phyloP scores from a whole-genome alignment of 2,113 vertebrate genomes.

The Euleptes europaea region DNA sequence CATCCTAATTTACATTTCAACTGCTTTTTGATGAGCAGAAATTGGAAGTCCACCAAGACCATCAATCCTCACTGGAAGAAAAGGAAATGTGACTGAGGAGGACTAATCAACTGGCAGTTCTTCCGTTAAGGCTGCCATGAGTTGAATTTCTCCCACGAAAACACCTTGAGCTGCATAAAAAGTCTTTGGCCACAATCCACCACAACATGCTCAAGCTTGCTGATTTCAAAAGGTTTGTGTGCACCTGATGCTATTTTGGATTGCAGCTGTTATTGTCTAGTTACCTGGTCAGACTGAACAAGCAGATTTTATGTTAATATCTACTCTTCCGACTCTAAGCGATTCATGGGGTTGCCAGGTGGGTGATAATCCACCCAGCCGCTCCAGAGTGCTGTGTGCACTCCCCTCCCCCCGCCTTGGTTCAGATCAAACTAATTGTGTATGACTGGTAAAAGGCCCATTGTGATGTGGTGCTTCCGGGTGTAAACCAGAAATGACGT shows the following conservation, averaged over 20 bases:
- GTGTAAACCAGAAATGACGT: too few species aligned
- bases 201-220: not conserved
- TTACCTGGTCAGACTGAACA: not conserved
- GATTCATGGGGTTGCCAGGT: too few species aligned
- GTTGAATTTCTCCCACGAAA: not conserved
- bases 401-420: too few species aligned
- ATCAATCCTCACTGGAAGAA: not conserved
- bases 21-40: not conserved
- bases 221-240: not conserved
- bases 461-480: too few species aligned
- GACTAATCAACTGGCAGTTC: not conserved
- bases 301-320: not conserved
- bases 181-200: not conserved
- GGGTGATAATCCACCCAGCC: too few species aligned
- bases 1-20: not conserved
- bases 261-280: not conserved
- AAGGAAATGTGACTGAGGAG: not conserved
- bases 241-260: not conserved
- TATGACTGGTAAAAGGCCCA: too few species aligned
- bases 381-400: too few species aligned
- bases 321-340: not conserved
- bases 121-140: not conserved
- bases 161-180: not conserved
- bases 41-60: not conserved
- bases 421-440: too few species aligned